Evolutionary conservation across 2,113 vertebrate genomes (phyloP).

Genomic region (Clarias gariepinus): DNA sequence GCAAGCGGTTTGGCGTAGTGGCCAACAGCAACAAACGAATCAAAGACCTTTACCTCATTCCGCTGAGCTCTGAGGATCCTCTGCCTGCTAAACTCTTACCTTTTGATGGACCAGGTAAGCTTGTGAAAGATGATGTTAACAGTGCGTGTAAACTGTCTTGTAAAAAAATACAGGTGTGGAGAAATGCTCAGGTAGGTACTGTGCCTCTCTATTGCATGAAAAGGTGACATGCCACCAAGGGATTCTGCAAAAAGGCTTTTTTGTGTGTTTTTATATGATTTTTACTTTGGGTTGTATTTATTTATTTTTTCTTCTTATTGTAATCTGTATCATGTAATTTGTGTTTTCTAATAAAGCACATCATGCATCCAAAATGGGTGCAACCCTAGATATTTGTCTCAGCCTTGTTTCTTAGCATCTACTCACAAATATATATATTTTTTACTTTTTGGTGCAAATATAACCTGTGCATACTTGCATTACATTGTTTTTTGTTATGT

Average conservation of each 20-base stretch:
- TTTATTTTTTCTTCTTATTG: constrained; percentile 46
- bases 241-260: neutral
- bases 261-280: constrained; percentile 26
- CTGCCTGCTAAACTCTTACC: constrained; percentile 95
- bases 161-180: neutral
- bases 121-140: constrained; percentile 55
- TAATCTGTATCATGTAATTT: constrained; percentile 61
- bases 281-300: constrained; percentile 46
- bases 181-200: neutral
- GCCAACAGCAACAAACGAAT: constrained; percentile 95
- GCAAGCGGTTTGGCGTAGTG: constrained; percentile 93
- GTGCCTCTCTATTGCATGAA: constrained; percentile 39
- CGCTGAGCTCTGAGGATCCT: constrained; percentile 90
- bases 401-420: constrained; percentile 60
- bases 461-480: neutral
- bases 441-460: neutral
- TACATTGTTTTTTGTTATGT: neutral
- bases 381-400: constrained; percentile 61
- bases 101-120: constrained; percentile 99
- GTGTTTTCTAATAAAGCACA: constrained; percentile 67
- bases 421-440: neutral
- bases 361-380: constrained; percentile 64
- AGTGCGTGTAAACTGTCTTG: neutral
- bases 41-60: constrained; percentile 99
- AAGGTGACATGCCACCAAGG: constrained; percentile 49